phyloP scores from a whole-genome alignment of 92 coral and sea anemone species.

The Palythoa heliodiscus region DNA sequence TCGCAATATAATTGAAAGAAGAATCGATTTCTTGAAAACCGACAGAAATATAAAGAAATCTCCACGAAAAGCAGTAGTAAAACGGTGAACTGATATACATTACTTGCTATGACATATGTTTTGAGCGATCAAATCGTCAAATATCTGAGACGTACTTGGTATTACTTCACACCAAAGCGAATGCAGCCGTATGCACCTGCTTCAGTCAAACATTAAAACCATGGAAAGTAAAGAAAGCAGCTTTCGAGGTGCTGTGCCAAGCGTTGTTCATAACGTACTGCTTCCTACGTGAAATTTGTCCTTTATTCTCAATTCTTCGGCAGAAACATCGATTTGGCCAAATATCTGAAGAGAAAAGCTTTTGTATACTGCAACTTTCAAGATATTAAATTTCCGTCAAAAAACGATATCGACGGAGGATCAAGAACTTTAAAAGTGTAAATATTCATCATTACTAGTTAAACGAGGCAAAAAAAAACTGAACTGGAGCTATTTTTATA shows the following conservation, averaged over 20 bases:
- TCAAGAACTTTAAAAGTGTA: neutral
- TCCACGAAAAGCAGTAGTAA: neutral
- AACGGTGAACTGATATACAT: neutral
- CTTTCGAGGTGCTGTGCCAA: neutral
- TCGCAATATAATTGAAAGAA: conserved; percentile 13
- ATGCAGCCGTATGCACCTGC: conserved; percentile 21
- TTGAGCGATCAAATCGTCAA: no score
- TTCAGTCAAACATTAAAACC: conserved; percentile 7
- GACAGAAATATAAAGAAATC: neutral
- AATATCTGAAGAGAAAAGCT: neutral
- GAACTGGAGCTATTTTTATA: neutral
- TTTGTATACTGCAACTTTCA: conserved; percentile 5
- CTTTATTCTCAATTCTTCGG: neutral
- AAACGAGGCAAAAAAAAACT: conserved; percentile 11
- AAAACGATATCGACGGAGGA: neutral
- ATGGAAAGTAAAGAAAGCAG: neutral
- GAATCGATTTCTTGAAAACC: conserved; percentile 7
- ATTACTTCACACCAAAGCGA: neutral
- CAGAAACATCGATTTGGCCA: neutral
- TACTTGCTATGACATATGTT: no score
- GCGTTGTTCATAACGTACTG: neutral
- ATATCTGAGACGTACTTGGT: no score
- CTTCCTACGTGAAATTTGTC: neutral
- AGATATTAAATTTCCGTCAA: neutral
- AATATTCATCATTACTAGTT: conserved; percentile 6